A percentile compares a stretch with the other conserved stretches of the same genome.
Conservation (phyloP, 2,113 vertebrate species). For the Scophthalmus maximus region DNA sequence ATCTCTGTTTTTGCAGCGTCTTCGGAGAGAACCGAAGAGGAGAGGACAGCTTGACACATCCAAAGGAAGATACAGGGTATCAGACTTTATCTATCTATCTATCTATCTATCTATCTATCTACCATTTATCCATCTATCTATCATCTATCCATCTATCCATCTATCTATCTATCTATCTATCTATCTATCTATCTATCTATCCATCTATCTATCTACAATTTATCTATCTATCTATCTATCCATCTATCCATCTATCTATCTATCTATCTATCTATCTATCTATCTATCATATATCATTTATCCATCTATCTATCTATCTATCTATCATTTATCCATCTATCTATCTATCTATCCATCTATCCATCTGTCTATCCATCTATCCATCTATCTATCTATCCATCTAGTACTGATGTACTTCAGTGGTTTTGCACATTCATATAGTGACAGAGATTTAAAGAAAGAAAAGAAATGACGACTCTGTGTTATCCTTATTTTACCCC, state of each 20-base stretch:
- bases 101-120: constrained; percentile 16
- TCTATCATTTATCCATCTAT: too few relatives aligned
- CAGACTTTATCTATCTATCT: constrained; percentile 6
- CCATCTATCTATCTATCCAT: not conserved
- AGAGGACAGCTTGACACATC: constrained; percentile 16
- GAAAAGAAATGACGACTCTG: not conserved
- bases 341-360: too few relatives aligned
- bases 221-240: too few relatives aligned
- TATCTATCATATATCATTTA: too few relatives aligned
- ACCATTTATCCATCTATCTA: not conserved
- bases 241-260: too few relatives aligned
- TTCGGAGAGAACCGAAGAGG: constrained; percentile 7
- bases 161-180: not conserved
- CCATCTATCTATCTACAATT: too few relatives aligned
- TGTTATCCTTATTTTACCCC: not conserved
- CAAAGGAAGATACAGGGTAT: constrained; percentile 52
- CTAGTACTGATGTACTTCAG: too few relatives aligned
- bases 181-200: not conserved
- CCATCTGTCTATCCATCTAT: too few relatives aligned
- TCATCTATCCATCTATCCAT: constrained; percentile 1
- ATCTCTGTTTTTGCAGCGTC: constrained; percentile 28
- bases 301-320: too few relatives aligned
- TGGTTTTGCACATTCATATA: too few relatives aligned
- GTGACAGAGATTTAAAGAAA: not conserved
- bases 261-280: too few relatives aligned